Evolutionary conservation across 2,113 vertebrate species (phyloP), one percentile per base, ranked within the genome.

Genomic region (Columba janthina): DNA sequence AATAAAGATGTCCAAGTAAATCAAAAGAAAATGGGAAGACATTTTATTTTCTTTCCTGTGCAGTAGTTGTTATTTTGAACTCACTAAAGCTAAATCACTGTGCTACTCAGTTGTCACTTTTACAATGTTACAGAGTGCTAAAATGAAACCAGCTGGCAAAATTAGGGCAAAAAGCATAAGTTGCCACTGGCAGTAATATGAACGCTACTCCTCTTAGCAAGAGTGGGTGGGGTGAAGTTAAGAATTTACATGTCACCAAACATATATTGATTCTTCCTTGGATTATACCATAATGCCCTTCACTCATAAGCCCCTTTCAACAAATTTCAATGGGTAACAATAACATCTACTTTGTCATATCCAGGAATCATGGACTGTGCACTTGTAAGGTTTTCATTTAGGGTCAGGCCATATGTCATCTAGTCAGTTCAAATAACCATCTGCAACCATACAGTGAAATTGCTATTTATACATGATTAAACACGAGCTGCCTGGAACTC

Each of bases 381-480:
- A 60, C 74, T 90, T 96, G 51, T 90, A 89, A 95, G 69, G 91
- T 93, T 95, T 94, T 86, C 62, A 73, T 73, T 91, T 40, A n/a
- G 16, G n/a, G 15, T 87, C 31, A 75, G 40, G 50, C 12, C 50
- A 32, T 86, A 89, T 62, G 75, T 96, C 65, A 66, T 64, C 93
- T 95, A 91, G 90, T 89, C 25, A 24, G 70, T 88, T 96, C 87
- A 97, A 96, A 72, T 44, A 94, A 96, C 85, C 94, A 93, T 80
- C 77, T 96, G 75, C 96, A 97, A 95, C 66, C 81, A 91, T 91
- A 91, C 51, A 97, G 96, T 96, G 88, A 97, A 93, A 93, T 24
- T 89, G 64, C 58, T 97, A 79, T 85, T 96, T 97, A 90, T 90
- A 96, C 51, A 86, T 70, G 24, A 96, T 90, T 96, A 97, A 96